These are phyloP conservation scores for Macaria liturata DNA, from an alignment of 2,888 invertebrate species.

Conservation along the genomic window DNA sequence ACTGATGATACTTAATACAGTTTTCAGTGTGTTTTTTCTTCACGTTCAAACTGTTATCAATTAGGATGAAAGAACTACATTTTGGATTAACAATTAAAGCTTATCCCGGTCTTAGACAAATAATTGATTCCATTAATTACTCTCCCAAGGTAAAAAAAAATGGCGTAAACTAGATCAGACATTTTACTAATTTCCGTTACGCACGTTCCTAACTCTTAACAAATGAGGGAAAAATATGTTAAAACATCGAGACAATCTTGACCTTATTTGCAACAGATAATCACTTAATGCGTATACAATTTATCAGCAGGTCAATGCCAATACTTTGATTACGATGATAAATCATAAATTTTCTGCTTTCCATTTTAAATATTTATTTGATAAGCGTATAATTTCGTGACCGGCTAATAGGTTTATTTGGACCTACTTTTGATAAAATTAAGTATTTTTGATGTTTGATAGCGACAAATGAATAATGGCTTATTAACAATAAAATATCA, in stretches of 20 bases:
- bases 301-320: constrained; percentile 31
- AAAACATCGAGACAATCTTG: constrained; percentile 20
- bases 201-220: not conserved
- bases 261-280: constrained; percentile 25
- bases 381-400: constrained; percentile 31
- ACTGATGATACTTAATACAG: no score
- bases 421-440: constrained; percentile 11
- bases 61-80: no score
- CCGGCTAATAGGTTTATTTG: constrained; percentile 12
- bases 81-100: no score
- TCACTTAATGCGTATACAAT: constrained; percentile 24
- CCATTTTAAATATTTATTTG: constrained; percentile 28
- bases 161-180: no score
- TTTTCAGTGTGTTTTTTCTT: no score
- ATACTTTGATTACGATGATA: constrained; percentile 24
- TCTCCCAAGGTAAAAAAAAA: no score
- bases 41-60: no score
- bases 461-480: no score
- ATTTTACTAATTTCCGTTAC: constrained; percentile 4
- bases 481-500: no score
- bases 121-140: not conserved
- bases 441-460: no score
- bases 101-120: not conserved
- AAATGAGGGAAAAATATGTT: constrained; percentile 8
- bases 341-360: constrained; percentile 33